Percentiles rank a stretch among this genome's conserved stretches.
Conservation (phyloP, 1,140 invertebrate genomes). For the Forficula auricularia region DNA sequence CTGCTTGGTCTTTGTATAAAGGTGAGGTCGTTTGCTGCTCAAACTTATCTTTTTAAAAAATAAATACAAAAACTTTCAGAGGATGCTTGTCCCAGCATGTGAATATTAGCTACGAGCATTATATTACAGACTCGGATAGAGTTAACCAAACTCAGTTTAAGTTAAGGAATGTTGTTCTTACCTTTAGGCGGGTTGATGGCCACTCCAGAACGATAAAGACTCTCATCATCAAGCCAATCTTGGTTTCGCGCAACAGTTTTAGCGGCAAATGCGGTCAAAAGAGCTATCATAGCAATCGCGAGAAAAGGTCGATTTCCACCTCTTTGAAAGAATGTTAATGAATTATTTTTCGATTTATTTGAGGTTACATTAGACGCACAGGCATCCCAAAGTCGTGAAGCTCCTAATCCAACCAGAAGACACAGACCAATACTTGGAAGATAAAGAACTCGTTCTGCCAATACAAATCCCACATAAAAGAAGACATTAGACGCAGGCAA, state of each 20-base stretch:
- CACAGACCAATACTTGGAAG: constrained; percentile 91
- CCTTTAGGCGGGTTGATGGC: constrained; percentile 91
- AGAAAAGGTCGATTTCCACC: constrained; percentile 26
- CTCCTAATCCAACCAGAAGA: constrained; percentile 62
- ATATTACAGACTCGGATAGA: too few relatives aligned
- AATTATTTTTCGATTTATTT: too few relatives aligned
- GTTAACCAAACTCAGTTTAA: too few relatives aligned
- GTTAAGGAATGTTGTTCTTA: too few relatives aligned
- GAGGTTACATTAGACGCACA: constrained; percentile 20
- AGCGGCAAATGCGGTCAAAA: constrained; percentile 48
- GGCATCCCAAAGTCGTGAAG: constrained; percentile 29
- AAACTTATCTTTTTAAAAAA: too few relatives aligned
- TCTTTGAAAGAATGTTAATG: too few relatives aligned
- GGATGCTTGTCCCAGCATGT: too few relatives aligned
- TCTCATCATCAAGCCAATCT: constrained; percentile 87
- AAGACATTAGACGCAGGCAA: constrained; percentile 83
- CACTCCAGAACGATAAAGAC: constrained; percentile 77
- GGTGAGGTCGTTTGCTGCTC: too few relatives aligned
- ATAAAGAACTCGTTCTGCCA: constrained; percentile 88
- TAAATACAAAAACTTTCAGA: too few relatives aligned
- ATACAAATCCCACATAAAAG: constrained; percentile 93
- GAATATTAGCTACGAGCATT: too few relatives aligned
- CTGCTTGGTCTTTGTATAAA: too few relatives aligned
- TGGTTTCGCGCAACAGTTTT: constrained; percentile 66
- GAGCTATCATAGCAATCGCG: constrained; percentile 29